phyloP scores from a whole-genome alignment of 37 sponge, comb jelly and placozoan genomes.

The Mnemiopsis leidyi region DNA sequence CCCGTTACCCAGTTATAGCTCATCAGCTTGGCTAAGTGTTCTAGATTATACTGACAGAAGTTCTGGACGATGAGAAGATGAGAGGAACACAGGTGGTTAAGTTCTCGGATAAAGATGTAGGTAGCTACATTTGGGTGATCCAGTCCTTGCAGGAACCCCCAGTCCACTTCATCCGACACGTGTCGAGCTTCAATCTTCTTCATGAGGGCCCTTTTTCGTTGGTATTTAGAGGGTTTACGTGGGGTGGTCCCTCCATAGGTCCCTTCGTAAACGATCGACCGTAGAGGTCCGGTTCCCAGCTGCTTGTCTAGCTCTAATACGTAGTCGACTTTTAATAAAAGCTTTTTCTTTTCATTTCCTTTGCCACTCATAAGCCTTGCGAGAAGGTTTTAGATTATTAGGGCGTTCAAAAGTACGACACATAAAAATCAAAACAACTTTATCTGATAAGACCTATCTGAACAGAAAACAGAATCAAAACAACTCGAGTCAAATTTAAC shows the following conservation, averaged over 20 bases:
- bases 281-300: neutral
- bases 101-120: neutral
- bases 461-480: no score
- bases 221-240: neutral
- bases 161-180: neutral
- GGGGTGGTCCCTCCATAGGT: neutral
- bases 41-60: neutral
- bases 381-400: no score
- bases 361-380: no score
- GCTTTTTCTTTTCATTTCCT: no score
- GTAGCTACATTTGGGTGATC: constrained; percentile 23
- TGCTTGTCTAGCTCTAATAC: neutral
- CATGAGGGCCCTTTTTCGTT: neutral
- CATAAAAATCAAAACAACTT: no score
- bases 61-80: neutral
- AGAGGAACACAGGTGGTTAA: neutral
- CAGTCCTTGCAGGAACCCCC: neutral
- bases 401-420: no score
- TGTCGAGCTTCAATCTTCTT: constrained; percentile 5
- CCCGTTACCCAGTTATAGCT: neutral
- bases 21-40: neutral
- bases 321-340: neutral
- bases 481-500: no score
- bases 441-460: no score
- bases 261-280: neutral